These are phyloP conservation scores for Labeo rohita DNA, from an alignment of 2,113 vertebrate species.

Conservation along the genomic window DNA sequence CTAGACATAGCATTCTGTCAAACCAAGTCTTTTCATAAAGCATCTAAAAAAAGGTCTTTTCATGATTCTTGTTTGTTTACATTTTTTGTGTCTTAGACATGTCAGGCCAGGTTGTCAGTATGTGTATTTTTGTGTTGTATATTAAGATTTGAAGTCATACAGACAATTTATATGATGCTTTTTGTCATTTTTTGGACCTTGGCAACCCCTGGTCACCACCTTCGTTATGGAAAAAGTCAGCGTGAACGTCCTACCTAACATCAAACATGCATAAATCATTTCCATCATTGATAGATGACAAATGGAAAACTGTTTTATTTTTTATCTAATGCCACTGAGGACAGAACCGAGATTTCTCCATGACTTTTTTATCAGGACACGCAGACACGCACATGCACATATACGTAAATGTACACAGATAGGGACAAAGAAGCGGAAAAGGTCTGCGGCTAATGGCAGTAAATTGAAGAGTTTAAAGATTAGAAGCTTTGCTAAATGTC, in stretches of 20 bases:
- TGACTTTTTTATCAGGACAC: conserved; percentile 1
- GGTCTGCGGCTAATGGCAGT: conserved; percentile 19
- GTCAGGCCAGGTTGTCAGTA: neutral
- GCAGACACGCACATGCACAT: neutral
- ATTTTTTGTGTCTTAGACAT: neutral
- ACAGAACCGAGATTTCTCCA: neutral
- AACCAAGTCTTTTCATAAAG: neutral
- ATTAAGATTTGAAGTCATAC: neutral
- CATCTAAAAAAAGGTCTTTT: neutral
- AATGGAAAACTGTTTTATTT: neutral
- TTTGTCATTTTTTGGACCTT: neutral
- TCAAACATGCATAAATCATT: neutral
- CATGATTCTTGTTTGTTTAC: too few relatives aligned
- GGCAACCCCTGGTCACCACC: neutral
- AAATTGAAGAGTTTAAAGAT: conserved; percentile 37
- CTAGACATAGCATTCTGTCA: neutral
- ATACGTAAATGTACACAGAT: conserved; percentile 14
- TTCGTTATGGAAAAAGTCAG: neutral
- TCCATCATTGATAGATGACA: neutral
- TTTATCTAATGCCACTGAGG: neutral
- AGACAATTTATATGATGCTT: neutral
- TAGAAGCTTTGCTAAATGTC: conserved; percentile 54
- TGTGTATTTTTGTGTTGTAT: too few relatives aligned
- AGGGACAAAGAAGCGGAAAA: conserved; percentile 21
- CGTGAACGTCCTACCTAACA: neutral